Evolutionary conservation across 1,140 invertebrate genomes (phyloP), one percentile per base, ranked within the genome.

Genomic region (Babylonia areolata): DNA sequence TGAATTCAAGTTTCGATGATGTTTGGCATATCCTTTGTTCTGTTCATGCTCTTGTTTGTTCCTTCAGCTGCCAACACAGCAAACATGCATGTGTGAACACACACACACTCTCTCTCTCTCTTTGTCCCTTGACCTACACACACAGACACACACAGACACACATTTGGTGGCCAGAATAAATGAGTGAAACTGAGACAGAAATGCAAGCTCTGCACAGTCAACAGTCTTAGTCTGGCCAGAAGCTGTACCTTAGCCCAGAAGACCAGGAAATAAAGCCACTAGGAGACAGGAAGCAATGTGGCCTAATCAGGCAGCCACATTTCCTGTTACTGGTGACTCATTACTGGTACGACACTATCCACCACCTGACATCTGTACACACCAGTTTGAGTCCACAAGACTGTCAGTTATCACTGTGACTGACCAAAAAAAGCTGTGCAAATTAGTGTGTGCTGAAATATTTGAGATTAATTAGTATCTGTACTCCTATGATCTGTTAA

Each of bases 81-180:
- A 51, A 51, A 17, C 46, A 51, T 23, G 17, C 77, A 42, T 39
- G 42, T 23, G 23, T 39, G 42, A 37, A 79, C 39, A 40, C 39
- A 39, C 39, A 42, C 37, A 79, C 77, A 40, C 28, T 28, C 77
- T 28, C 39, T 23, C 58, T 23, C 58, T n/a, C n/a, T n/a, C n/a
- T n/a, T n/a, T n/a, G n/a, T n/a, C n/a, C n/a, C n/a, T n/a, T n/a
- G n/a, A n/a, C n/a, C n/a, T 23, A 77, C 35, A 77, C 33, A 77
- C 73, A 77, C 39, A 40, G n/a, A 77, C 73, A 77, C 73, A 33
- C 73, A 77, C 73, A 77, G n/a, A 77, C 73, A 77, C 31, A 77
- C 73, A 77, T n/a, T 12, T 51, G 11, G 35, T 46, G 64, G 28
- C 33, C 23, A 28, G 80, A 28, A n/a, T 12, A 64, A 64, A 64